Evolutionary conservation across 2,113 vertebrate genomes (phyloP).

Genomic region (Caranx ignobilis): DNA sequence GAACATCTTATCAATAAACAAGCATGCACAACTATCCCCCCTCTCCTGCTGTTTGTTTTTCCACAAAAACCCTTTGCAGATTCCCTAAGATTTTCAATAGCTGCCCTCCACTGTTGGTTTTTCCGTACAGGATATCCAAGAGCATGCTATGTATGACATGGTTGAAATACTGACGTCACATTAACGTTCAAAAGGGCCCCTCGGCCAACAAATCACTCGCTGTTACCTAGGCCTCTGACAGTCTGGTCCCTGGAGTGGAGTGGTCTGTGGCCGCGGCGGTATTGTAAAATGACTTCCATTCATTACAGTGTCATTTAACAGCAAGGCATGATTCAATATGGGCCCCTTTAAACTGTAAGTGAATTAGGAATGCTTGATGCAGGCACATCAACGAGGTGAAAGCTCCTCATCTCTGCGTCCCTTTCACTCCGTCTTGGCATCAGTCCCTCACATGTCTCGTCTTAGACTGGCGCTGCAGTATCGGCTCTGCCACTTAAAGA

Average conservation of each 20-base stretch:
- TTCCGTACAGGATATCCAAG: conserved; percentile 48
- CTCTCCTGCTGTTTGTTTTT: conserved; percentile 57
- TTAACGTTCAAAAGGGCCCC: conserved; percentile 27
- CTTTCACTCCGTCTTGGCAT: conserved; percentile 11
- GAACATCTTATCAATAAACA: conserved; percentile 24
- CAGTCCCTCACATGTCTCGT: conserved; percentile 3
- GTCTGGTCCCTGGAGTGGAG: conserved; percentile 51
- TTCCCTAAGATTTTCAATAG: conserved; percentile 15
- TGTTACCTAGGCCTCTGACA: conserved; percentile 56
- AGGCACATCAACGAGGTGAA: conserved; percentile 41
- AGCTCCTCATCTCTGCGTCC: conserved; percentile 21
- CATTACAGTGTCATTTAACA: conserved; percentile 70
- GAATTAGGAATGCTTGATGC: conserved; percentile 49
- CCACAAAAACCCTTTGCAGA: conserved; percentile 22
- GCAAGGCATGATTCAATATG: conserved; percentile 58
- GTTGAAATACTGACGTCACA: conserved; percentile 44
- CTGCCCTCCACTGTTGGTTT: conserved; percentile 47
- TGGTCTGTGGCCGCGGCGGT: conserved; percentile 45
- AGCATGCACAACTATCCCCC: conserved; percentile 18
- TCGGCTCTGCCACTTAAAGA: neutral
- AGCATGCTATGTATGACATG: conserved; percentile 25
- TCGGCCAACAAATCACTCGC: conserved; percentile 55
- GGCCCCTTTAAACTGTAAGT: conserved; percentile 50
- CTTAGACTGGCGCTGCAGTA: neutral
- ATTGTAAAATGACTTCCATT: conserved; percentile 74